Evolutionary conservation across 2,888 invertebrate genomes (phyloP).

Genomic region (Heteromurus nitidus): DNA sequence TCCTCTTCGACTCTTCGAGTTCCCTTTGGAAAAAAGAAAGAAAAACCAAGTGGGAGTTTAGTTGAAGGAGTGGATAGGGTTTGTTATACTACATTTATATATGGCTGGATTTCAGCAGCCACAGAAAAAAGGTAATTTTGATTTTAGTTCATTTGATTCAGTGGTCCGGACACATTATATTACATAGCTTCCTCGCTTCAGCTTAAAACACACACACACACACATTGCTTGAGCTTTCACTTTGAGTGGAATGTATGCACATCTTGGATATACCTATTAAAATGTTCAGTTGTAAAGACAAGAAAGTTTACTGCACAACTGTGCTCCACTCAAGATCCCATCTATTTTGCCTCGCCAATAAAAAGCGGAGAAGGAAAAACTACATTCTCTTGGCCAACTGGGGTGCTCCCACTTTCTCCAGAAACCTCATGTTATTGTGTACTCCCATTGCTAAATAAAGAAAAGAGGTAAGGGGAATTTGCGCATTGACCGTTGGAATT

Average conservation of each 20-base stretch:
- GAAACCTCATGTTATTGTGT: too few relatives aligned
- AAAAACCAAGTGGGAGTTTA: conserved; percentile 40
- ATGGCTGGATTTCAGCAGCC: too few relatives aligned
- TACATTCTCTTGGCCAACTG: conserved; percentile 39
- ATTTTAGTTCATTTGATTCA: conserved; percentile 61
- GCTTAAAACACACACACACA: too few relatives aligned
- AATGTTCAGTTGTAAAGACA: conserved; percentile 14
- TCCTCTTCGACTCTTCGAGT: conserved; percentile 13
- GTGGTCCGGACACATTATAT: conserved; percentile 53
- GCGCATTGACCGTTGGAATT: conserved; percentile 59
- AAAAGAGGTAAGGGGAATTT: conserved; percentile 31
- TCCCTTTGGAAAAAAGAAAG: not conserved
- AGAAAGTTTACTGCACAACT: conserved; percentile 51
- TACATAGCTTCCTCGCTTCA: conserved; percentile 26
- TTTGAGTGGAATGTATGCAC: too few relatives aligned
- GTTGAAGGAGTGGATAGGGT: conserved; percentile 13
- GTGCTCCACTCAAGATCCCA: conserved; percentile 48
- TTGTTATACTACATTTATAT: too few relatives aligned
- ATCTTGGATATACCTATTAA: conserved; percentile 30
- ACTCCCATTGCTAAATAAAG: conserved; percentile 49
- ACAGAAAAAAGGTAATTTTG: conserved; percentile 49
- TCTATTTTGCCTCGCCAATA: conserved; percentile 39
- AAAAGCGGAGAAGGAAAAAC: conserved; percentile 34
- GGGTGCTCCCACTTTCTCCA: conserved; percentile 5
- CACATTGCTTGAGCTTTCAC: too few relatives aligned